Evolutionary conservation across 2,797 vertebrate genomes (phyloP).

Genomic region (Spondyliosoma cantharus): DNA sequence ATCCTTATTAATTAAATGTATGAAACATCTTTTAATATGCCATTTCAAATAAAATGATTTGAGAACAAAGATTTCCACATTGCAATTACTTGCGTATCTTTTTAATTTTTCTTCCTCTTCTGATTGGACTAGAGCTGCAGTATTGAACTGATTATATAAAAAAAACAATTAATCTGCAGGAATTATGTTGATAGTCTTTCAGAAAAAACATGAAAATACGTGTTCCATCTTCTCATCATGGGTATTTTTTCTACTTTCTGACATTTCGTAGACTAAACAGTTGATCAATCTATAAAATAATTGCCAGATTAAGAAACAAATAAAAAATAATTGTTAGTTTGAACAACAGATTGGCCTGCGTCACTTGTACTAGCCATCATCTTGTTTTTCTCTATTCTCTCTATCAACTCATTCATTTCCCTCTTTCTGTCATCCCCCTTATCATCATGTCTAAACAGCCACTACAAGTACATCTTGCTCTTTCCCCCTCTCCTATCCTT

Average conservation of each 20-base stretch:
- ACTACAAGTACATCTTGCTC: not conserved
- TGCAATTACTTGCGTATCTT: not conserved
- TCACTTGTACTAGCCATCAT: not conserved
- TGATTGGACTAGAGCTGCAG: too few relatives aligned
- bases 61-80: not conserved
- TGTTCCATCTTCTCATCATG: too few relatives aligned
- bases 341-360: not conserved
- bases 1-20: not conserved
- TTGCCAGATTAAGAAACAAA: not conserved
- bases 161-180: not conserved
- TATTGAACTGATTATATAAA: too few relatives aligned
- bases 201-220: too few relatives aligned
- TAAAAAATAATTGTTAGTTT: not conserved
- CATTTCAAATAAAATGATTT: not conserved
- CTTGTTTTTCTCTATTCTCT: not conserved
- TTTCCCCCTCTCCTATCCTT: not conserved
- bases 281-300: not conserved
- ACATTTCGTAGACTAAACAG: not conserved
- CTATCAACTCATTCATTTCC: not conserved
- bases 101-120: too few relatives aligned
- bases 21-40: not conserved
- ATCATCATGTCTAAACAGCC: not conserved
- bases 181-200: not conserved
- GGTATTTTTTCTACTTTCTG: not conserved
- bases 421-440: conserved; percentile 6